Evolutionary conservation across 2,888 invertebrate genomes (phyloP), one percentile per base, ranked within the genome.

Genomic region (Plagiodera versicolora): DNA sequence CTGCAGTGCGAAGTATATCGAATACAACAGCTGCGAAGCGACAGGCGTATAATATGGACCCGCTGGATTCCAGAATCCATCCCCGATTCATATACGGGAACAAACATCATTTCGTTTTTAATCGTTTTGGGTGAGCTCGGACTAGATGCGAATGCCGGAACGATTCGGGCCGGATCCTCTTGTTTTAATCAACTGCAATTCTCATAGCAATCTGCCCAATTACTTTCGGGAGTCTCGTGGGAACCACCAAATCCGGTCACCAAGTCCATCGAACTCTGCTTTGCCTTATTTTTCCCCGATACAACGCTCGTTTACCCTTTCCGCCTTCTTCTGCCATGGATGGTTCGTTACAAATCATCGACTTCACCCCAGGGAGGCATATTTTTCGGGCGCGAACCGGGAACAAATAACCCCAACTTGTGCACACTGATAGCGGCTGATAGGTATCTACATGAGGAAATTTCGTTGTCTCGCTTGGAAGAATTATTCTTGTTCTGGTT

Each of bases 161-260:
- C 58, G 53, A 58, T 65, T 66, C 61, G 60, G 59, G 66, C 64
- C 66, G 67, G 67, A n/a, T 65, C 64, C 66, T 69, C 70, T 72
- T 74, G 74, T 74, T 74, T 74, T 73, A 74, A 74, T 74, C 73
- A 74, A 73, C 71, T 73, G 70, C 71, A 73, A 72, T 73, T 70
- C 72, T 72, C 72, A 69, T 70, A 69, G 70, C 72, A 74, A 74
- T 74, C 72, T 72, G 71, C 71, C 71, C 74, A 74, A 74, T 74
- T 74, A 74, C 73, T 71, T 70, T 69, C 72, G 70, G 68, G 70
- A 71, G 67, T 70, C 74, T 63, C 73, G 46, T 58, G 74, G 67
- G 73, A 67, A 65, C 64, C 68, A 68, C 71, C 70, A 71, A 67
- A 71, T 70, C 68, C 69, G 67, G 68, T 72, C 68, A 67, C 66